These are phyloP conservation scores for Hirtodrosophila duncani DNA, from an alignment of 2,888 invertebrate genomes.

Conservation along the genomic window DNA sequence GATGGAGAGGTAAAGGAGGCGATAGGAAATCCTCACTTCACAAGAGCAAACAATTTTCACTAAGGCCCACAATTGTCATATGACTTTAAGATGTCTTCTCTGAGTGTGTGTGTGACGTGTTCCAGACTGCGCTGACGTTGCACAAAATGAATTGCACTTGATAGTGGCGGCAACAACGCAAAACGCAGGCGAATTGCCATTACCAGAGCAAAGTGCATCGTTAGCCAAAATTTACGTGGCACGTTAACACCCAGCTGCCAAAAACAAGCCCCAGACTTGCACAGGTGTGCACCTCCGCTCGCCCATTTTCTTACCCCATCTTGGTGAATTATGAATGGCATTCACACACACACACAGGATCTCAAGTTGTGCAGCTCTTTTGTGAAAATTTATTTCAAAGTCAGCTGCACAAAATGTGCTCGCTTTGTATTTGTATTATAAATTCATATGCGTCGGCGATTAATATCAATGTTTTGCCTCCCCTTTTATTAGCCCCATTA, in stretches of 20 bases:
- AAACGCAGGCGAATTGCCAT: constrained; percentile 40
- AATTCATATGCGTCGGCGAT: constrained; percentile 66
- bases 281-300: constrained; percentile 1
- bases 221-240: constrained; percentile 68
- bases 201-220: constrained; percentile 66
- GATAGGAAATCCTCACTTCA: background rate
- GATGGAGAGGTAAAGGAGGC: too few relatives aligned
- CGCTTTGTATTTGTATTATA: constrained; percentile 47
- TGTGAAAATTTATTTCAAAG: constrained; percentile 59
- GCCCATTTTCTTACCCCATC: background rate
- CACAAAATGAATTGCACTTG: constrained; percentile 69
- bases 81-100: constrained; percentile 9
- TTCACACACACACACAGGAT: constrained; percentile 29
- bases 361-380: constrained; percentile 20
- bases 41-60: constrained; percentile 6
- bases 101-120: constrained; percentile 10
- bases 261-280: constrained; percentile 43
- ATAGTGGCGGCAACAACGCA: constrained; percentile 48
- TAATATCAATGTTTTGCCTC: constrained; percentile 52
- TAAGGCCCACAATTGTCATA: too few relatives aligned
- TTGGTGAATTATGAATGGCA: constrained; percentile 63
- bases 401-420: constrained; percentile 63
- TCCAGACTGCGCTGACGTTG: constrained; percentile 49
- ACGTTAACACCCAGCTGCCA: constrained; percentile 54
- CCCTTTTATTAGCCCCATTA: constrained; percentile 38